These are phyloP conservation scores for Penaeus japonicus DNA, from an alignment of 1,140 invertebrate species.

Conservation along the genomic window DNA sequence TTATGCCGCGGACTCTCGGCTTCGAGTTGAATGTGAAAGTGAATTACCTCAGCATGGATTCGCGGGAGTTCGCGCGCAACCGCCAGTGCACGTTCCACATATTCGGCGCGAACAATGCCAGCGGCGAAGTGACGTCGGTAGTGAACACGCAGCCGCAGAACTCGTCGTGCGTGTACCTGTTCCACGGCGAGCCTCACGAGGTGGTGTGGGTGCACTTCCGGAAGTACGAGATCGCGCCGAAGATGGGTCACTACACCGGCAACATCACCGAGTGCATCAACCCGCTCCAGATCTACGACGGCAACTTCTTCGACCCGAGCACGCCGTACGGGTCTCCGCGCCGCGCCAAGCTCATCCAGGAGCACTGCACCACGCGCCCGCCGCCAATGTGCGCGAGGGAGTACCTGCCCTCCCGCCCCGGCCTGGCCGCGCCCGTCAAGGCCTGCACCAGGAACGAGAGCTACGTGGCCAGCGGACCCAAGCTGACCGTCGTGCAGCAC, in stretches of 20 bases:
- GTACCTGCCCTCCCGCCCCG: conserved; percentile 38
- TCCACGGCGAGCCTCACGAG: conserved; percentile 78
- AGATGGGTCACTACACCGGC: conserved; percentile 51
- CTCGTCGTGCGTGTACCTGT: conserved; percentile 85
- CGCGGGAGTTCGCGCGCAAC: conserved; percentile 69
- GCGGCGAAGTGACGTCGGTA: conserved; percentile 80
- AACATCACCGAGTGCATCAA: conserved; percentile 75
- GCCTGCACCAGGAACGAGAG: conserved; percentile 56
- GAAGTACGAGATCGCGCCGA: conserved; percentile 75
- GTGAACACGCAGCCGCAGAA: conserved; percentile 83
- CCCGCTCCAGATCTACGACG: conserved; percentile 81
- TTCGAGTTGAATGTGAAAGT: conserved; percentile 88
- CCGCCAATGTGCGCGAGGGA: conserved; percentile 58
- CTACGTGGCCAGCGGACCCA: conserved; percentile 53
- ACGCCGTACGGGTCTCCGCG: conserved; percentile 47
- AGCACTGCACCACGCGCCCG: conserved; percentile 50
- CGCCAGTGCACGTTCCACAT: conserved; percentile 89
- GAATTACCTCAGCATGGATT: conserved; percentile 66
- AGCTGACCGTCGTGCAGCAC: conserved; percentile 55
- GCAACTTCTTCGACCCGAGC: conserved; percentile 51
- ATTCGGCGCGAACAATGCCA: conserved; percentile 75
- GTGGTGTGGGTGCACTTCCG: conserved; percentile 87
- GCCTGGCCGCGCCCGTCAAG: conserved; percentile 38
- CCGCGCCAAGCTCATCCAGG: conserved; percentile 42
- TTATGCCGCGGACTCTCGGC: conserved; percentile 77